Base-by-base conservation (phyloP, 1,140 invertebrate genomes). In the Zaprionus vittiger region DNA sequence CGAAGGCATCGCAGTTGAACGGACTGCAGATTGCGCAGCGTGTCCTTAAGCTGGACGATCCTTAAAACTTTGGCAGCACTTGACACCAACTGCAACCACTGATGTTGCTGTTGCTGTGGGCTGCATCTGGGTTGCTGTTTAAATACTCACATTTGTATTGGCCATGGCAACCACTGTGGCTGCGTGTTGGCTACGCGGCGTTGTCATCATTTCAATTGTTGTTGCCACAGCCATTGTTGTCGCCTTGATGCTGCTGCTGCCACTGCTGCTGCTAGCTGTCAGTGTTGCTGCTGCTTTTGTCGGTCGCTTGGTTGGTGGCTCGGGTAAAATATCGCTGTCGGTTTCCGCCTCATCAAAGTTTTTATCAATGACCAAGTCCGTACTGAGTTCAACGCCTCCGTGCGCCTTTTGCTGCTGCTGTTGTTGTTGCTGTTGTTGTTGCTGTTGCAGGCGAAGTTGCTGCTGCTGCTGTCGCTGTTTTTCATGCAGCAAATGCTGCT, bases 321-420 rank as follows among this genome's bases (percentile, higher is more conserved):
- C 91, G 26, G 91, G 91, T 69, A 92, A 81, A 91, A 92, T 92
- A 89, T 92, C 91, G 77, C 91, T 92, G 91, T 92, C 91, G 63
- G 84, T 86, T 86, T 92, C 87, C 80, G 76, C 77, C 74, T 90
- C 91, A 91, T 91, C 83, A 83, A 77, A 83, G 79, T 85, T 90
- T 82, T 90, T 90, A 89, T 90, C 84, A 89, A 31, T 74, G 47
- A 41, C 44, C 72, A 83, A 81, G 83, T 70, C 76, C 20, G 64
- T 66, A 38, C 38, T 49, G 73, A 71, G 77, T 74, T 77, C 76
- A 73, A 77, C 83, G 68, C 47, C 76, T 64, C 71, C 38, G 22
- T 70, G 65, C 49, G 70, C 56, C 31, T 66, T 47, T 67, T 69
- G 28, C 56, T 64, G 62, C 54, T 54, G 26, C 41, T 70, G 67